phyloP scores from a whole-genome alignment of 2,797 vertebrate species.

The Chloroceryle inda region DNA sequence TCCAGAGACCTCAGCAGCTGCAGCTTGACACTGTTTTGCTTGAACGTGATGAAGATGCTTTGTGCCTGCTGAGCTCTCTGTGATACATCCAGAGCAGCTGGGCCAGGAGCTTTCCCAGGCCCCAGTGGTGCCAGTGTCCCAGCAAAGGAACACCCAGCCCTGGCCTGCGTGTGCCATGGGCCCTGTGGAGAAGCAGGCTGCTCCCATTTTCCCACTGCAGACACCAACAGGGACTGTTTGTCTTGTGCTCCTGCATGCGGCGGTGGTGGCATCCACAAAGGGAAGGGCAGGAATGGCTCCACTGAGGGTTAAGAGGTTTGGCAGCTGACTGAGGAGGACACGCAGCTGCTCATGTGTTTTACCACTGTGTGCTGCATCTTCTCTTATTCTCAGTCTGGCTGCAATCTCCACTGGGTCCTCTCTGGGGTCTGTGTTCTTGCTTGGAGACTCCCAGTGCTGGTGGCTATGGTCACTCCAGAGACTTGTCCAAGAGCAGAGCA shows the following conservation, averaged over 20 bases:
- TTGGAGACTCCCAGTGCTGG: neutral
- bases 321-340: accelerated
- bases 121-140: neutral
- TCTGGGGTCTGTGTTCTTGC: neutral
- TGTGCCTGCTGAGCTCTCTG: neutral
- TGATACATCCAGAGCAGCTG: neutral
- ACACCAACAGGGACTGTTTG: accelerated
- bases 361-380: neutral
- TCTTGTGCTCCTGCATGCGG: neutral
- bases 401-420: neutral
- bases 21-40: accelerated
- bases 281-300: neutral
- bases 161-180: neutral
- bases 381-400: neutral
- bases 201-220: neutral
- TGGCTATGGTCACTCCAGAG: neutral
- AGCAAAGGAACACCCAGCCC: neutral
- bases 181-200: neutral
- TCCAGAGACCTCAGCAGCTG: neutral
- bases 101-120: neutral
- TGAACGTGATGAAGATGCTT: neutral
- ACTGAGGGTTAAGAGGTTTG: neutral
- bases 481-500: neutral
- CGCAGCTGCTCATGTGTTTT: neutral
- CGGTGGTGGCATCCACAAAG: neutral